Conservation (phyloP, 2,888 invertebrate species). For the Cremastinae sp. region DNA sequence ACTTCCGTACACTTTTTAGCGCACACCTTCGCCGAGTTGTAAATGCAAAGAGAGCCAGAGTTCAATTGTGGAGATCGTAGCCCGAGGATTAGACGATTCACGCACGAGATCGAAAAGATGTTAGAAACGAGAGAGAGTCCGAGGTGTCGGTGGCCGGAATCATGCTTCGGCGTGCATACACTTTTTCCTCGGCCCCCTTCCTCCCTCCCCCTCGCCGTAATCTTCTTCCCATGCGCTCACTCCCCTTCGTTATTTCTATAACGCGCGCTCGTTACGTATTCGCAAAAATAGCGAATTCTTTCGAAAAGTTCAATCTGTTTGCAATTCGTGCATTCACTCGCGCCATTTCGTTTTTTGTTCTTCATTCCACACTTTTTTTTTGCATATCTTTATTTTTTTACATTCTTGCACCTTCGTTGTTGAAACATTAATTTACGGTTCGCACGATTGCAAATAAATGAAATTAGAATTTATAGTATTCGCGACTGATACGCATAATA, state of each 20-base stretch:
- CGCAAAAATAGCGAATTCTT: too few species aligned
- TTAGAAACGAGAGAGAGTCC: slow-evolving; percentile 50
- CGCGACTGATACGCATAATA: too few species aligned
- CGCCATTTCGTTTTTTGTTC: too few species aligned
- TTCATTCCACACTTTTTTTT: too few species aligned
- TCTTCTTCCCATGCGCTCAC: slow-evolving; percentile 25
- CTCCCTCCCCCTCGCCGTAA: slow-evolving; percentile 27
- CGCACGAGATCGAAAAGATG: slow-evolving; percentile 41
- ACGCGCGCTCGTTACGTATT: slow-evolving; percentile 2
- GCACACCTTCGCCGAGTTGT: background rate
- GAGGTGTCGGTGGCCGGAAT: slow-evolving; percentile 69
- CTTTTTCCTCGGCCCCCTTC: slow-evolving; percentile 67
- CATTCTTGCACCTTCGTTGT: too few species aligned
- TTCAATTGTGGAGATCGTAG: slow-evolving; percentile 1
- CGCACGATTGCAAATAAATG: too few species aligned
- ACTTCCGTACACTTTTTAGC: background rate
- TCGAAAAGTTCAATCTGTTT: too few species aligned
- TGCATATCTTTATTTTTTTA: too few species aligned
- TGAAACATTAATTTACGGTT: too few species aligned
- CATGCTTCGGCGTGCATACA: slow-evolving; percentile 74
- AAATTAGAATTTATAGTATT: too few species aligned
- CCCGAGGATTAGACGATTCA: slow-evolving; percentile 10
- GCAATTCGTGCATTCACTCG: too few species aligned
- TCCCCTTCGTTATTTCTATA: slow-evolving; percentile 41
- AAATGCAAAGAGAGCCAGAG: background rate